Base-by-base conservation (phyloP, 2,113 vertebrate genomes). In the Clinocottus analis region DNA sequence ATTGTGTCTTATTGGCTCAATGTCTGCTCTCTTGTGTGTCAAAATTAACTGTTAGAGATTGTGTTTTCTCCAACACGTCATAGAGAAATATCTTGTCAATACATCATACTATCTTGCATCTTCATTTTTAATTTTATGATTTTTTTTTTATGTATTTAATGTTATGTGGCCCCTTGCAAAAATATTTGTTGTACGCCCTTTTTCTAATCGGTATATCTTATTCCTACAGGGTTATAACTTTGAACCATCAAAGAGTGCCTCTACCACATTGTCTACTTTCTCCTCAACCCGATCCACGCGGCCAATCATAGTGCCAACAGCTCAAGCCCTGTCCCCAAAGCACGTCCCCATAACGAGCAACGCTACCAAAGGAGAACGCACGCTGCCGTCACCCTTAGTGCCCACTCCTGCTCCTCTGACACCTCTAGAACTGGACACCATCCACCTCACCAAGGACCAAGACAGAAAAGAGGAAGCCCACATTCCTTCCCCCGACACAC, bases 261-360 rank as follows among this genome's bases (percentile, higher is more conserved):
- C 77, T 17, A 77, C 81, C 31, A 84, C 80, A 66, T 73, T 85
- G 17, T 81, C 85, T 0, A 90, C 65, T 29, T 82, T 93, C 73
- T 83, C 56, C 82, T 85, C 89, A 3, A 90, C 94, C 81, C 96
- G 96, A 80, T 91, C 93, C 83, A 80, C 93, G 37, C 91, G 93
- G 37, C 95, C 97, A 58, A 96, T 98, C 89, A 92, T 97, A 87
- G 96, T 98, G 76, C 97, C 98, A 66, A 97, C 96, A n/a, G 96
- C 96, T 75, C 91, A 78, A 85, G 89, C 90, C 90, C 91, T 61
- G 91, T 95, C 85, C 75, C 81, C 87, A 37, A 91, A 91, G 41
- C 80, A 58, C 23, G 82, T 75, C 67, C 88, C 89, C 58, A 39
- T 74, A 70, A 85, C 82, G 1, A 78, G 11, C 16, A 68, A 58